Evolutionary conservation across 2,113 vertebrate genomes (phyloP).

Genomic region (Paratilapia polleni): DNA sequence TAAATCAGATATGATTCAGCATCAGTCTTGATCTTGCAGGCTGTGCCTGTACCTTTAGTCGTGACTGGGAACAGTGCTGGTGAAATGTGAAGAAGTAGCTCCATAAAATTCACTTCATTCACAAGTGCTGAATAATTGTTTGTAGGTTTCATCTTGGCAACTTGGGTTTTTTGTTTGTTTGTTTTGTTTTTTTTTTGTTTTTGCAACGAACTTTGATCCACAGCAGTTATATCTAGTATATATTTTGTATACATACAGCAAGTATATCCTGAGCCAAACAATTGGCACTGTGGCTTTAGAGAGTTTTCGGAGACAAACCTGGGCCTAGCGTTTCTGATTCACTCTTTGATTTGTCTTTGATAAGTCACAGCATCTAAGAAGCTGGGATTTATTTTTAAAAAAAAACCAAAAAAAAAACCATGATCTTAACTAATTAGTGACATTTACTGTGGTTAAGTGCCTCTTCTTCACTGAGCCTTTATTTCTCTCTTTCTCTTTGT

Average conservation of each 20-base stretch:
- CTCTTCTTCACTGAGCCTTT: not conserved
- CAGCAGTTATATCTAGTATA: not conserved
- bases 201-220: not conserved
- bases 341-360: not conserved
- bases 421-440: too few relatives aligned
- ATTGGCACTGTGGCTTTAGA: not conserved
- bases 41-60: not conserved
- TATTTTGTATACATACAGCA: not conserved
- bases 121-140: not conserved
- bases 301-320: not conserved
- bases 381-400: not conserved
- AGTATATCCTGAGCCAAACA: not conserved
- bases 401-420: too few relatives aligned
- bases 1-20: too few relatives aligned
- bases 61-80: not conserved
- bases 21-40: rapidly evolving
- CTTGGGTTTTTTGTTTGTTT: too few relatives aligned
- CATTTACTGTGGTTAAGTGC: too few relatives aligned
- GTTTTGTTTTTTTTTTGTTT: not conserved
- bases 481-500: not conserved
- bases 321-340: not conserved
- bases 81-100: not conserved
- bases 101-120: not conserved
- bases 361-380: not conserved
- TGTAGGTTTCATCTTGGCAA: not conserved